Conservation (phyloP, 1,140 invertebrate species). For the Drosophila nebulosa region DNA sequence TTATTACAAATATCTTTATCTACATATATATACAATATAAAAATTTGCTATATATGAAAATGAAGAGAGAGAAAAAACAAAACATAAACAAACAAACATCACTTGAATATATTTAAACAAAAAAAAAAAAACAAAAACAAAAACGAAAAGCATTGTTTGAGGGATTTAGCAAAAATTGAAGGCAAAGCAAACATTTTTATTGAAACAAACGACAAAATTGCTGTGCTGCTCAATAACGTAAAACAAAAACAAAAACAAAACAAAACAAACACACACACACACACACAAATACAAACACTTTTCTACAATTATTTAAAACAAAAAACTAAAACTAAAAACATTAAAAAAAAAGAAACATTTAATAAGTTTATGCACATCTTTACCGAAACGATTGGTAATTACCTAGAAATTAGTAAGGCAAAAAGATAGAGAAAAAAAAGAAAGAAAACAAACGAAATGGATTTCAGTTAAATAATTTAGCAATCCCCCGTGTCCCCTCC, state of each 20-base stretch:
- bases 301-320: conserved; percentile 61
- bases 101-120: conserved; percentile 13
- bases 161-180: conserved; percentile 59
- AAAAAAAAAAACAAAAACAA: conserved; percentile 30
- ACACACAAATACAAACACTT: conserved; percentile 17
- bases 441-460: neutral
- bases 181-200: conserved; percentile 71
- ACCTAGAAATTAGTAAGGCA: conserved; percentile 65
- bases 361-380: conserved; percentile 74
- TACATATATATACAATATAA: conserved; percentile 12
- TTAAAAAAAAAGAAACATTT: conserved; percentile 35
- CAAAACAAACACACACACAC: conserved; percentile 17
- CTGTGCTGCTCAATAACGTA: conserved; percentile 76
- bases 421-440: conserved; percentile 24
- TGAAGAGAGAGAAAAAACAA: conserved; percentile 11
- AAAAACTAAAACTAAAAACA: conserved; percentile 42
- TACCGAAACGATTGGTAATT: conserved; percentile 78
- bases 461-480: conserved; percentile 22
- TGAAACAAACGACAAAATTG: conserved; percentile 66
- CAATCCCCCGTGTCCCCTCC: no score
- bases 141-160: conserved; percentile 27
- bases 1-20: conserved; percentile 23
- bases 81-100: conserved; percentile 36
- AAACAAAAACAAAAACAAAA: conserved; percentile 19
- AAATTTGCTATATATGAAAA: neutral